Evolutionary conservation across 2,888 invertebrate species (phyloP), one percentile per base, ranked within the genome.

Genomic region (Caenorhabditis sp.): DNA sequence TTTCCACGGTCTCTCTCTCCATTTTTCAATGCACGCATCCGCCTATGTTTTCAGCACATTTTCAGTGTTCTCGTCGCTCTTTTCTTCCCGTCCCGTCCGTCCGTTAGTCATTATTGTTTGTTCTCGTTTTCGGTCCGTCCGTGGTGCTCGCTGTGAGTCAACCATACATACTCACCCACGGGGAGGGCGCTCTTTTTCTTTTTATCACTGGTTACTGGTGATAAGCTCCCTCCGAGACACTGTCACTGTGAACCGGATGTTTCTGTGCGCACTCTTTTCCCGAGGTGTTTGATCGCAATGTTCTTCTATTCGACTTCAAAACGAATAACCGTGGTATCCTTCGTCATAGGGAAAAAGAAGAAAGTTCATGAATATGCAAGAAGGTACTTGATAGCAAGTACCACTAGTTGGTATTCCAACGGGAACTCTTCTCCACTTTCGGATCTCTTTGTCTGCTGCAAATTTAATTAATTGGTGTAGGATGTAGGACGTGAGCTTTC

Each of bases 71-170:
- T 17, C 15, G 11, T 30, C 27, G 15, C 20, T 30, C 15, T 48
- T 17, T 27, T 15, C n/a, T 46, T 24, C 50, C 35, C 48, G 4
- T 48, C n/a, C 39, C 32, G 20, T 45, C 41, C 17, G 41, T 41
- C 26, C 6, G 37, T 63, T 63, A 63, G 63, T 53, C 63, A 63
- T 63, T 24, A 63, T 43, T 63, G 63, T 63, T 63, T 63, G 53
- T 45, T 39, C 48, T 59, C 48, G 48, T 45, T 37, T 45, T 27
- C 48, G 24, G 20, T 50, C 24, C 20, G 58, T 41, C 61, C 35
- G 13, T 53, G 43, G 24, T 52, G 62, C 62, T 63, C 61, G 26
- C 53, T 48, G 39, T 63, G 53, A 63, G 52, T 62, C 62, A 62
- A 52, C 59, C 46, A 46, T n/a, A n/a, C n/a, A n/a, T n/a, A n/a